A percentile compares a stretch with the other conserved stretches of the same genome.
These are phyloP conservation scores for Calidris pugnax DNA, from an alignment of 2,113 vertebrate species.

Conservation along the genomic window DNA sequence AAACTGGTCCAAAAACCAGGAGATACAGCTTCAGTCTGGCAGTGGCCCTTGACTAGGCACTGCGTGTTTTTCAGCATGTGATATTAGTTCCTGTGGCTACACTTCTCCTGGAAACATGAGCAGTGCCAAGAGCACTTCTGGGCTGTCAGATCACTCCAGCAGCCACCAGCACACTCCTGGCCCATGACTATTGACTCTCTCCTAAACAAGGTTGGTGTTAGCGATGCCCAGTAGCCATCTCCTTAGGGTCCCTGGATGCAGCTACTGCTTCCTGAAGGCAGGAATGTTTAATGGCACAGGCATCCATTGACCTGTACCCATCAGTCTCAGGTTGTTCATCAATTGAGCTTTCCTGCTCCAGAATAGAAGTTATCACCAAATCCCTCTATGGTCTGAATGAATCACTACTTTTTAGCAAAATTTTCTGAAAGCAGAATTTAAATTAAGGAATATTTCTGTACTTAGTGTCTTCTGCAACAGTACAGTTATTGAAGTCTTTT, in stretches of 20 bases:
- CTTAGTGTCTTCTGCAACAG: not conserved
- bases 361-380: not conserved
- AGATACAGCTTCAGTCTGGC: not conserved
- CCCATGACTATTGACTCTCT: not conserved
- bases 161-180: not conserved
- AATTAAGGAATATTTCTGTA: not conserved
- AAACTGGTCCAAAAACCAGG: not conserved
- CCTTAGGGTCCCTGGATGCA: not conserved
- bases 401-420: not conserved
- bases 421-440: not conserved
- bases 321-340: not conserved
- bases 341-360: not conserved
- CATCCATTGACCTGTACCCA: not conserved
- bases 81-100: not conserved
- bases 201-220: not conserved
- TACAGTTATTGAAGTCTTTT: not conserved
- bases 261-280: not conserved
- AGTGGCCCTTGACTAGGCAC: not conserved
- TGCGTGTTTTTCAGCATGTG: not conserved
- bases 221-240: not conserved
- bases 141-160: not conserved
- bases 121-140: not conserved
- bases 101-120: not conserved
- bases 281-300: not conserved
- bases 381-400: not conserved